A percentile compares a stretch with the other conserved stretches of the same genome.
These are phyloP conservation scores for Musca domestica DNA, from an alignment of 1,140 invertebrate species.

Conservation along the genomic window DNA sequence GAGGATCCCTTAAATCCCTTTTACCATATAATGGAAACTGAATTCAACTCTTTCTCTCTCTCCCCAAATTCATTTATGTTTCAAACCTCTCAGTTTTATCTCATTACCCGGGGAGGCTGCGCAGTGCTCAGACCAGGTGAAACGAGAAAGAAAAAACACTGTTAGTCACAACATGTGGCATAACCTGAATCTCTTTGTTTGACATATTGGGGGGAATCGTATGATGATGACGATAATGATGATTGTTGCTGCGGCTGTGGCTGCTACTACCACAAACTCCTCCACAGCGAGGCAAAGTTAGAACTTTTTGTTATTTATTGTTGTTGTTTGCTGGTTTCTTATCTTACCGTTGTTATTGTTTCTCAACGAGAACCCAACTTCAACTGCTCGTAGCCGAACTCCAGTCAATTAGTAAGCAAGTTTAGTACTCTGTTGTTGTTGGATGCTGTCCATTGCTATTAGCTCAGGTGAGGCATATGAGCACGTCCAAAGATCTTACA, in stretches of 20 bases:
- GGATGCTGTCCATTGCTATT: not conserved
- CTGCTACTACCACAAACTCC: slow-evolving; percentile 1
- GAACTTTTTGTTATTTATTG: no score
- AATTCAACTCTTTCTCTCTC: no score
- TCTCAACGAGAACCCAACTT: no score
- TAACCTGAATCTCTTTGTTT: slow-evolving; percentile 9
- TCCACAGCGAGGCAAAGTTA: not conserved
- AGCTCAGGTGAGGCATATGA: slow-evolving; percentile 15
- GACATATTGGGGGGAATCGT: not conserved
- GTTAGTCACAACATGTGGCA: slow-evolving; percentile 2
- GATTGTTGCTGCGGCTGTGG: not conserved
- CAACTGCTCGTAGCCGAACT: not conserved
- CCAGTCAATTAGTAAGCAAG: no score
- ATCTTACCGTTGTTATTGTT: no score
- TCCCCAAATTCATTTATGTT: no score
- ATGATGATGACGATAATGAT: not conserved
- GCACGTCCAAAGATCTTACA: no score
- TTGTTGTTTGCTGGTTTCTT: no score
- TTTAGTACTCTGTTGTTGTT: not conserved
- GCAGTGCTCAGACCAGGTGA: no score
- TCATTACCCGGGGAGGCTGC: no score
- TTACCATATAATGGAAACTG: no score
- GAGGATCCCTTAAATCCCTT: not conserved
- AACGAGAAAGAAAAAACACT: not conserved
- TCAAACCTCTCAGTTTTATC: no score